These are phyloP conservation scores for Pachyseris speciosa DNA, from an alignment of 64 coral and sea anemone species.

Conservation along the genomic window DNA sequence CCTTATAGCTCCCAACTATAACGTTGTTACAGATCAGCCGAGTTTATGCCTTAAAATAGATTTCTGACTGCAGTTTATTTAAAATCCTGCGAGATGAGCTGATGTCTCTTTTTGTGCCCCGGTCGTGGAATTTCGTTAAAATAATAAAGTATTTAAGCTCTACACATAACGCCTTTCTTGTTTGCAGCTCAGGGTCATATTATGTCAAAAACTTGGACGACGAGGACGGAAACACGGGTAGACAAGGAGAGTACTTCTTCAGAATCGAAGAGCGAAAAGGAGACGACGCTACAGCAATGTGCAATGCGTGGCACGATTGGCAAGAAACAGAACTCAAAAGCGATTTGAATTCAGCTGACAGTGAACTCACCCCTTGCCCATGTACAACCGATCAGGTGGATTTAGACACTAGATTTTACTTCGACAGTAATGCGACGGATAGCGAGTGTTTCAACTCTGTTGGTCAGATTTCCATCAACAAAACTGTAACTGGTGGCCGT, in stretches of 20 bases:
- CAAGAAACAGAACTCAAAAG: neutral
- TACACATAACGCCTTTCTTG: neutral
- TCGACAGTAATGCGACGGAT: too few species aligned
- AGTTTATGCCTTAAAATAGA: too few species aligned
- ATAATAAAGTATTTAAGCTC: too few species aligned
- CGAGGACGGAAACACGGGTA: neutral
- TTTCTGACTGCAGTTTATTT: too few species aligned
- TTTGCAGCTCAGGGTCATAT: neutral
- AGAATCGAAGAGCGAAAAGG: conserved; percentile 24
- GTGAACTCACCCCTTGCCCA: neutral
- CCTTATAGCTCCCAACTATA: too few species aligned
- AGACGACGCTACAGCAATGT: neutral
- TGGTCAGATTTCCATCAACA: neutral
- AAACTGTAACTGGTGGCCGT: neutral
- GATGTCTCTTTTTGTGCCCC: too few species aligned
- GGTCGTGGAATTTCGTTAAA: too few species aligned
- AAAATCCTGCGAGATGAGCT: too few species aligned
- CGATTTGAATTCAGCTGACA: neutral
- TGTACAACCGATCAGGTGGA: neutral
- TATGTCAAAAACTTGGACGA: neutral
- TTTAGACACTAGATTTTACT: neutral
- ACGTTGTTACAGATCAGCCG: too few species aligned
- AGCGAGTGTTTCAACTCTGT: neutral
- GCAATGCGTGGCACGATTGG: neutral
- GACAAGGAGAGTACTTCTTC: neutral